These are phyloP conservation scores for Drosophila dunni DNA, from an alignment of 1,140 invertebrate species.

Conservation along the genomic window DNA sequence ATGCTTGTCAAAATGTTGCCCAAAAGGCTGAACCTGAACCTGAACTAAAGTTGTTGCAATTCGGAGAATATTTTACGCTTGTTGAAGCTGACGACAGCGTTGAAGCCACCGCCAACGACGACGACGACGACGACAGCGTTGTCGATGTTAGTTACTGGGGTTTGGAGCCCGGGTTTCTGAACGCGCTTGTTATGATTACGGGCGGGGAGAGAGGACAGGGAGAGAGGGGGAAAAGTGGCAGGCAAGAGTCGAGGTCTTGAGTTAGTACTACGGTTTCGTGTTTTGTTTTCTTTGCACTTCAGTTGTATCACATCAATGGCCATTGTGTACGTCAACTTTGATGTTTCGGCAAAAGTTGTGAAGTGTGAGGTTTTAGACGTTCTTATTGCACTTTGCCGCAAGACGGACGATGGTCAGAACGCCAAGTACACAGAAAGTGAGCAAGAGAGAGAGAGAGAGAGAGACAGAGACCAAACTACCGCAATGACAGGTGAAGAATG, in stretches of 20 bases:
- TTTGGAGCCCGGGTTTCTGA: neutral
- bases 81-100: slow-evolving; percentile 74
- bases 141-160: slow-evolving; percentile 24
- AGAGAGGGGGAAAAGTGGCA: neutral
- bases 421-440: neutral
- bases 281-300: slow-evolving; percentile 83
- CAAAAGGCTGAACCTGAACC: slow-evolving; percentile 66
- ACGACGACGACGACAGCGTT: slow-evolving; percentile 27
- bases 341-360: slow-evolving; percentile 83
- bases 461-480: slow-evolving; percentile 44
- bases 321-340: slow-evolving; percentile 83
- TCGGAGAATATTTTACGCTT: slow-evolving; percentile 82
- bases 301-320: slow-evolving; percentile 83
- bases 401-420: slow-evolving; percentile 31
- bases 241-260: slow-evolving; percentile 10
- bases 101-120: slow-evolving; percentile 74
- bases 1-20: slow-evolving; percentile 59
- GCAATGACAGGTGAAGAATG: slow-evolving; percentile 80
- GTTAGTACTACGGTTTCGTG: slow-evolving; percentile 66
- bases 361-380: slow-evolving; percentile 83
- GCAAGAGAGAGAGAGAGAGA: neutral
- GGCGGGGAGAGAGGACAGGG: neutral
- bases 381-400: slow-evolving; percentile 76
- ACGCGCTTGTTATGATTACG: slow-evolving; percentile 23
- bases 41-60: slow-evolving; percentile 77